Base-by-base conservation (phyloP, 2,797 vertebrate genomes). In the Benthosema pterotum region DNA sequence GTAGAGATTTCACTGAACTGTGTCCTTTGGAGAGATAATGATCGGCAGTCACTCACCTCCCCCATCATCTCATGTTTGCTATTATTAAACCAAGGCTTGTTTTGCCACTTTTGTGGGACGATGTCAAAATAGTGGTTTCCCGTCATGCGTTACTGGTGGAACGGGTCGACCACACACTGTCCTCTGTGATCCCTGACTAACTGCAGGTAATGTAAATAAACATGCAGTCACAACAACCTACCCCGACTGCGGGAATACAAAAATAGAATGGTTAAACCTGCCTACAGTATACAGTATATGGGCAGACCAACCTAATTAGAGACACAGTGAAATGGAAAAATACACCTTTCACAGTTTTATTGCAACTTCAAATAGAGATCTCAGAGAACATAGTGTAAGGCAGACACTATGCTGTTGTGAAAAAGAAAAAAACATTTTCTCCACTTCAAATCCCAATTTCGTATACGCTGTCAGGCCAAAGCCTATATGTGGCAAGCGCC, bases 121-220 rank as follows among this genome's bases (percentile, higher is more conserved):
- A 78, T 80, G 73, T 67, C 81, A 83, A 87, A 87, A 90, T 78
- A 85, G 69, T 57, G 76, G 60, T 38, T 62, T 52, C 66, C 63
- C 53, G 65, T 66, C 80, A 87, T 88, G 80, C 72, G 74, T 75
- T n/a, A n/a, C n/a, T 75, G 65, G 63, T 62, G 60, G 78, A 68
- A 59, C 28, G 45, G 72, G 73, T 50, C 74, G 72, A 74, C 52
- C 74, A 67, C 77, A 73, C 57, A 74, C 67, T 43, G 42, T 62
- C 52, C 43, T 51, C 49, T 54, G 50, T 52, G 18, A 63, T 9
- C 42, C 49, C 47, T 49, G 8, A 32, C 5, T 32, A 8, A 52
- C 3, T 11, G 8, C 47, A 69, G 69, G 63, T 59, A 69, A 8
- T 11, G 32, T 72, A 78, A 42, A 60, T 49, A 67, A 19, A 61